Base-by-base conservation (phyloP, 2,888 invertebrate genomes). In the Villa cingulata region DNA sequence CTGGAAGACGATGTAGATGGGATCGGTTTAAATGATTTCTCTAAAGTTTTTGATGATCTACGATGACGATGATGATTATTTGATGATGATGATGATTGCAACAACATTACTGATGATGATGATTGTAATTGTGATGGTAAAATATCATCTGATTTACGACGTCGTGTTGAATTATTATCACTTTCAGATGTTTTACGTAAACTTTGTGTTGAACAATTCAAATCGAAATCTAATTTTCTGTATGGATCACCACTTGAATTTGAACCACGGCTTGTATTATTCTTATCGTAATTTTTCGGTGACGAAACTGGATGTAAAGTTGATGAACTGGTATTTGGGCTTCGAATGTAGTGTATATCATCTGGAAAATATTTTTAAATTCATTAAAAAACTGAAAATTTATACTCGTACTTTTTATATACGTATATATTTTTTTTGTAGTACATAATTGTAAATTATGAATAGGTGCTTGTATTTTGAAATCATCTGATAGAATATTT, bases 1-100 rank as follows among this genome's bases (percentile, higher is more conserved):
- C 65, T 68, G 19, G 68, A 67, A 1, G 69, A 69, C 36, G 68
- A 66, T 41, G 65, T 64, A 37, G 66, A 64, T 23, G 66, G 64
- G 36, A 64, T 62, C 16, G 62, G 49, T 48, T 66, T 68, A 36
- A 66, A 63, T 54, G 65, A 60, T 54, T 66, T 66, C 41, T 68
- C 69, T 46, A 66, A 55, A 48, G 68, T 66, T n/a, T 67, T 61
- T 0, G 66, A 64, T 18, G 67, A 66, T 40, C 68, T 64, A 45
- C 68, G 59, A 10, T 50, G 48, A 19, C 42, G 29, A 32, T 32
- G 29, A 32, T 32, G 3, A n/a, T n/a, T n/a, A n/a, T n/a, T n/a
- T n/a, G n/a, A n/a, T n/a, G n/a, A n/a, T n/a, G n/a, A n/a, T n/a
- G n/a, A n/a, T n/a, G n/a, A n/a, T n/a, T n/a, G n/a, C n/a, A n/a